Percentiles rank a stretch among this genome's conserved stretches.
These are phyloP conservation scores for Aphelocoma californica DNA, from an alignment of 2,797 vertebrate species.

Conservation along the genomic window DNA sequence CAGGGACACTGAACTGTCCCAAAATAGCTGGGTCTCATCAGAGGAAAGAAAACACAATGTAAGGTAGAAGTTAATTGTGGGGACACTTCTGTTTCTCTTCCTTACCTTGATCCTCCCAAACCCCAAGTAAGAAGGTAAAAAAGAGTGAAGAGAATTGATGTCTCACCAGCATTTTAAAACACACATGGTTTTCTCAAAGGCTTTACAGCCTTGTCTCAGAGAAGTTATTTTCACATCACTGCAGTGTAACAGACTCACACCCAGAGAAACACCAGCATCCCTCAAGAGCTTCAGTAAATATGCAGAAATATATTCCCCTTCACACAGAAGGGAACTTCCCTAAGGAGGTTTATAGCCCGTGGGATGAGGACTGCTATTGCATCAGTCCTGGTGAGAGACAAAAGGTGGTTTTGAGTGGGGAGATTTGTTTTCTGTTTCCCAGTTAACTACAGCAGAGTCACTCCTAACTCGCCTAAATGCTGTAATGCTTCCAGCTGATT, in stretches of 20 bases:
- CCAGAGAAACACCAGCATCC: neutral
- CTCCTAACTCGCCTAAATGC: neutral
- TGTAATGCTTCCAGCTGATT: neutral
- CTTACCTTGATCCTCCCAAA: neutral
- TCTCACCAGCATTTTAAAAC: neutral
- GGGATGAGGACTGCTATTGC: neutral
- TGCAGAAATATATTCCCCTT: neutral
- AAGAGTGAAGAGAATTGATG: neutral
- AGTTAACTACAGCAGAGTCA: neutral
- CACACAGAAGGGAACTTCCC: neutral
- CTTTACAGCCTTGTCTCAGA: neutral
- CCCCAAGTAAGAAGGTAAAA: neutral
- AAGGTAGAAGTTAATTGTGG: neutral
- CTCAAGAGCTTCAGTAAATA: neutral
- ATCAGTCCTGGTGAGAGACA: neutral
- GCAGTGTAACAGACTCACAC: accelerated
- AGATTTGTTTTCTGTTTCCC: neutral
- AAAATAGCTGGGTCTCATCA: neutral
- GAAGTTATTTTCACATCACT: neutral
- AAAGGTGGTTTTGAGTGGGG: neutral
- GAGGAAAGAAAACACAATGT: neutral
- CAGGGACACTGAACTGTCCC: neutral
- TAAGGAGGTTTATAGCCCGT: neutral
- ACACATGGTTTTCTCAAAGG: neutral
- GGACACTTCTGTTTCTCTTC: neutral